A percentile compares a stretch with the other conserved stretches of the same genome.
phyloP scores from a whole-genome alignment of 2,113 vertebrate genomes.

The Accipiter virgatus region DNA sequence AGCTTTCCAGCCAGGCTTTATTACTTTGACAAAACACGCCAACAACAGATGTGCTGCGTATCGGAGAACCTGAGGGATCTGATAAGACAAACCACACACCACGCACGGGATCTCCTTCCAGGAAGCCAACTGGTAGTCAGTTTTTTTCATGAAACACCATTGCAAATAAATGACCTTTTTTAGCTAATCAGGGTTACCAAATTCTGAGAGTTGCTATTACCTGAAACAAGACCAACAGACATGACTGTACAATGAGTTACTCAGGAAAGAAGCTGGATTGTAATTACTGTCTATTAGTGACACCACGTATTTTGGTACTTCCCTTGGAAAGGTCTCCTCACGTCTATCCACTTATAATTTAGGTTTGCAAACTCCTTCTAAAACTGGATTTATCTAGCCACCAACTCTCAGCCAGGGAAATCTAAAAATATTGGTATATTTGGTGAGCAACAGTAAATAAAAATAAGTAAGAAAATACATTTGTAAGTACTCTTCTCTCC shows the following conservation, averaged over 20 bases:
- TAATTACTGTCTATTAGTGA: slow-evolving; percentile 13
- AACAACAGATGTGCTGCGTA: not conserved
- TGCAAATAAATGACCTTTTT: slow-evolving; percentile 1
- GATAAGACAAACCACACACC: not conserved
- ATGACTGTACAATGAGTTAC: not conserved
- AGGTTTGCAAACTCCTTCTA: not conserved
- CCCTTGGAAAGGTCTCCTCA: slow-evolving; percentile 28
- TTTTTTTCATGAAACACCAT: not conserved
- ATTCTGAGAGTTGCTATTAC: not conserved
- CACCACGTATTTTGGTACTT: not conserved
- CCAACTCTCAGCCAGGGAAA: not conserved
- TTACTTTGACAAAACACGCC: not conserved
- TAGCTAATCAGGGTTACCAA: not conserved
- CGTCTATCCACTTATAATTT: not conserved
- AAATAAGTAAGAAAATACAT: not conserved
- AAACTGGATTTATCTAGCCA: not conserved
- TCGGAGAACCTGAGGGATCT: not conserved
- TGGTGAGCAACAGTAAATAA: not conserved
- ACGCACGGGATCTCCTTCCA: not conserved
- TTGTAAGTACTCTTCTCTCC: not conserved
- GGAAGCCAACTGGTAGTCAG: not conserved
- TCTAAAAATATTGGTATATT: not conserved
- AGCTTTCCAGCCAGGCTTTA: not conserved
- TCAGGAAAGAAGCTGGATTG: not conserved
- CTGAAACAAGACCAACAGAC: slow-evolving; percentile 15